Evolutionary conservation across 2,888 invertebrate species (phyloP), one percentile per base, ranked within the genome.

Genomic region (Orthosia incerta): DNA sequence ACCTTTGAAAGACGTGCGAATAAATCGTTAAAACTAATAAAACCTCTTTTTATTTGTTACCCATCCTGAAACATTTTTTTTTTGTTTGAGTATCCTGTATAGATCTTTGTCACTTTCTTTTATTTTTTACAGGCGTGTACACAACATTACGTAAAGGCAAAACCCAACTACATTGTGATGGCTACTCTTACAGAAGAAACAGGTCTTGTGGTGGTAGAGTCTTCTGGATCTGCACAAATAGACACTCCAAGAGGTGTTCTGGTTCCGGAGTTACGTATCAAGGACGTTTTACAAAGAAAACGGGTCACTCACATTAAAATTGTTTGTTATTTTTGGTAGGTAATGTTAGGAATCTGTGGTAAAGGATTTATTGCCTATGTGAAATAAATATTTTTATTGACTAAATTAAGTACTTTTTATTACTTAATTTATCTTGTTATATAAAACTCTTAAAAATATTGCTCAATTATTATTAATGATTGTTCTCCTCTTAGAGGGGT

Each of bases 151-250:
- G 2, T 9, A 55, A 79, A 4, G 64, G 46, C 2, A 64, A 46
- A 51, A 18, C 12, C 0, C 18, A 46, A 13, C n/a, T 76, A 18
- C 46, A 76, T n/a, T 64, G 45, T 23, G 62, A 80, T 18, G 85
- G 84, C 12, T 86, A 85, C 71, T 71, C 73, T 48, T 88, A 85
- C 57, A 82, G 76, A 13, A 87, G 61, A 20, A 88, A 87, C 59
- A 62, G 56, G 4, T 12, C 53, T n/a, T 57, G 23, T 18, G 64
- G 69, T 12, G 16, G 63, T 9, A 84, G 80, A 60, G 16, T 68
- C 0, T 88, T 85, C 82, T 89, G 88, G 88, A 63, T 83, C 23
- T 87, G 86, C 39, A 81, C 65, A 2, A 50, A 9, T 13, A 71
- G 59, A 23, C 9, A n/a, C 16, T 63, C 53, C 12, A 71, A n/a